Percentiles rank a stretch among this genome's conserved stretches.
Conservation (phyloP, 2,797 vertebrate species). For the Squalus acanthias region DNA sequence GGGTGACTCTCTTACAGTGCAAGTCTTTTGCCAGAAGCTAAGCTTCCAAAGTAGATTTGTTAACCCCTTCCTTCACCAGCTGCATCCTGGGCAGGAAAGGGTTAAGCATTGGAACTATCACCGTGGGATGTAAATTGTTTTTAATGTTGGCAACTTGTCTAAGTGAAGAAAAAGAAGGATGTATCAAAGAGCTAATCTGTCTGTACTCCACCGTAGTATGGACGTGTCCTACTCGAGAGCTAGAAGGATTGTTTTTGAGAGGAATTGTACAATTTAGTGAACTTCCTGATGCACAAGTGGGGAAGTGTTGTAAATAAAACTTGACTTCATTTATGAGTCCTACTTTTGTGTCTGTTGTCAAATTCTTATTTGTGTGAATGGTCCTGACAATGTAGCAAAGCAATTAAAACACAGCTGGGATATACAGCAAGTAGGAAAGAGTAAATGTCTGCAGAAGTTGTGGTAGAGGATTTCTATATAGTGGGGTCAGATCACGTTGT, state of each 20-base stretch:
- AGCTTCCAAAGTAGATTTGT: slow-evolving; percentile 18
- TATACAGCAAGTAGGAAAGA: neutral
- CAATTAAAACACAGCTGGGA: neutral
- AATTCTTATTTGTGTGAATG: neutral
- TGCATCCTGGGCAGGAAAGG: neutral
- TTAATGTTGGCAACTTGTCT: slow-evolving; percentile 17
- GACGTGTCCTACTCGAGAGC: neutral
- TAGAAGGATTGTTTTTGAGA: slow-evolving; percentile 10
- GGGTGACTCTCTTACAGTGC: neutral
- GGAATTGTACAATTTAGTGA: slow-evolving; percentile 26
- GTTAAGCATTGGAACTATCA: neutral
- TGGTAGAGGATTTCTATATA: too few relatives aligned
- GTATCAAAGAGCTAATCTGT: neutral
- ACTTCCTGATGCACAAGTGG: slow-evolving; percentile 24
- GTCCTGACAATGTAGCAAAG: neutral
- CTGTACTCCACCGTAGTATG: neutral
- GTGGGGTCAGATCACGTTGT: neutral
- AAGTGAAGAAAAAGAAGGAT: neutral
- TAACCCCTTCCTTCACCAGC: neutral
- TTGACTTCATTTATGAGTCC: slow-evolving; percentile 21
- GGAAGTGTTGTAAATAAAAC: slow-evolving; percentile 25
- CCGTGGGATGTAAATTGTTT: neutral
- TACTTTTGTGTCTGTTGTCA: neutral
- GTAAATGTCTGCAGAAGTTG: neutral
- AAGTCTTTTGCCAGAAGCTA: neutral